Conservation (phyloP, 2,113 vertebrate genomes). For the Peromyscus polionotus region DNA sequence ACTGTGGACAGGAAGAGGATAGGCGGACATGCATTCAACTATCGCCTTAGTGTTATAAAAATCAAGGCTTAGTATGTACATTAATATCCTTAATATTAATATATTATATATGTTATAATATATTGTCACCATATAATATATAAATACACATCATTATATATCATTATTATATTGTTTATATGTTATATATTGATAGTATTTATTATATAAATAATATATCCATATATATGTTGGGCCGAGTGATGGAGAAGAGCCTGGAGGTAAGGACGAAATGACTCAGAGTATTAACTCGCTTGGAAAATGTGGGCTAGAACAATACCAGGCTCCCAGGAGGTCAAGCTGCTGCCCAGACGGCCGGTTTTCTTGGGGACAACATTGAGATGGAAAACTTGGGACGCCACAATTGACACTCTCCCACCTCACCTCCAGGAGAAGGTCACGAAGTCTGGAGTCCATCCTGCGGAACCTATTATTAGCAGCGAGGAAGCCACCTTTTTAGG, state of each 20-base stretch:
- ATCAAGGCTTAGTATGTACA: neutral
- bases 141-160: neutral
- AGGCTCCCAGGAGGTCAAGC: neutral
- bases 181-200: neutral
- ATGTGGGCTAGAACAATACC: neutral
- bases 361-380: slow-evolving; percentile 8
- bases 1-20: neutral
- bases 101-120: neutral
- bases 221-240: neutral
- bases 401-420: neutral
- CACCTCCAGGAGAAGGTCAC: neutral
- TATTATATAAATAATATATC: neutral
- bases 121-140: neutral
- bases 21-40: neutral
- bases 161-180: neutral
- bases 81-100: neutral
- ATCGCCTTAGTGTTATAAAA: neutral
- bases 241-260: neutral
- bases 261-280: neutral
- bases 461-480: neutral
- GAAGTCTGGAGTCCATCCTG: slow-evolving; percentile 37
- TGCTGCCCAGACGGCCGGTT: neutral
- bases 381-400: neutral
- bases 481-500: slow-evolving; percentile 52
- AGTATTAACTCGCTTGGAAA: neutral